Base-by-base conservation (phyloP, 2,113 vertebrate species). In the Dicaeum eximium region DNA sequence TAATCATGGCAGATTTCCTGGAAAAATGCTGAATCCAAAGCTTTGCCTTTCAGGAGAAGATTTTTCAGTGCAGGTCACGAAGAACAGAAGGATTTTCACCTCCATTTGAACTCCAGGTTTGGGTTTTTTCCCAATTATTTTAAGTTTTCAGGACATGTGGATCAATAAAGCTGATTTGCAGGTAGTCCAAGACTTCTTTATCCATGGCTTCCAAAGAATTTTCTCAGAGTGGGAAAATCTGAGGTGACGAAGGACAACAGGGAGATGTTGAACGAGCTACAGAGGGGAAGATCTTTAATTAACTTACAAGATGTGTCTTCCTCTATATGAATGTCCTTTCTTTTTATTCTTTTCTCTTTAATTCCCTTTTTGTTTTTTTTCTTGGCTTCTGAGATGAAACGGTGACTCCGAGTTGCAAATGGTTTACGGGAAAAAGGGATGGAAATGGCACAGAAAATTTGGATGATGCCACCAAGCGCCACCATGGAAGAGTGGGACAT, bases 161-260 rank as follows among this genome's bases (percentile, higher is more conserved):
- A 79, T 91, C 92, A 35, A 74, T 92, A 81, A 70, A 89, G 56
- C 8, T 79, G 84, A 92, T 81, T 86, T 92, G 38, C 61, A 51
- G 89, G 33, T 27, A 15, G 30, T 14, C 33, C 56, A 56, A 61
- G 75, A 15, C 35, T 48, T 75, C 50, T 88, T 53, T 50, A 31
- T 10, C 37, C 13, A 15, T 15, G 22, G 23, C 17, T 84, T 70
- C 72, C 35, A 25, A 62, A 70, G 69, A 58, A 24, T 16, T 91
- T 70, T 38, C 37, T 75, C n/a, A 58, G 5, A 6, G 38, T 16
- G 64, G 80, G 37, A 92, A 73, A 64, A 66, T 24, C 42, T 33
- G 48, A 19, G 67, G 17, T n/a, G 60, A 15, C 3, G 3, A 57
- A 86, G 33, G 28, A 45, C 16, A n/a, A 33, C 65, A 56, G n/a